Percentiles rank a stretch among this genome's conserved stretches.
Evolutionary conservation across 2,888 invertebrate species (phyloP).

Genomic region (Notocelia uddmanniana): DNA sequence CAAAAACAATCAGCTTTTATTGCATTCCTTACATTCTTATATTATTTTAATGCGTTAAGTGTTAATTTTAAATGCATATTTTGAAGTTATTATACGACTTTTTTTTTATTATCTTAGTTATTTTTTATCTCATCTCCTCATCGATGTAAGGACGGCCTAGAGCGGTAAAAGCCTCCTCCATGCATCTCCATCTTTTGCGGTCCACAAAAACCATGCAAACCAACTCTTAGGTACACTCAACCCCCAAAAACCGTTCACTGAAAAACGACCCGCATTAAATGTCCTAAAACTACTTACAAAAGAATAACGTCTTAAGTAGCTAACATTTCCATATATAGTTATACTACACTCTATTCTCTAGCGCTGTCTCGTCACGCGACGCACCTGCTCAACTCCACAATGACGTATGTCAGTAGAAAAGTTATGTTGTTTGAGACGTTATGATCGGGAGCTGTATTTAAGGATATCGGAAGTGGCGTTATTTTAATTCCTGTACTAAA

Average conservation of each 20-base stretch:
- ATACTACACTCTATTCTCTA: neutral
- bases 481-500: constrained; percentile 27
- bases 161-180: too few species aligned
- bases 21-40: too few species aligned
- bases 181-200: too few species aligned
- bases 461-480: constrained; percentile 14
- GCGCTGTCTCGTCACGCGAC: constrained; percentile 4
- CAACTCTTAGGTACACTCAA: too few species aligned
- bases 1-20: too few species aligned
- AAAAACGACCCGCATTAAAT: neutral
- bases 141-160: too few species aligned
- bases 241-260: neutral
- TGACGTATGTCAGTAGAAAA: neutral
- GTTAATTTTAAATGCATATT: too few species aligned
- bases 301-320: neutral
- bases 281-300: neutral
- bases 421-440: neutral
- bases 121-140: too few species aligned
- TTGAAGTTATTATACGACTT: too few species aligned
- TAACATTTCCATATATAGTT: neutral
- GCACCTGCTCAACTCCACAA: neutral
- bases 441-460: neutral
- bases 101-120: too few species aligned
- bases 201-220: too few species aligned
- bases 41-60: too few species aligned